A percentile compares a stretch with the other conserved stretches of the same genome.
Conservation (phyloP, 1,140 invertebrate species). For the Drosophila pseudoananassae region DNA sequence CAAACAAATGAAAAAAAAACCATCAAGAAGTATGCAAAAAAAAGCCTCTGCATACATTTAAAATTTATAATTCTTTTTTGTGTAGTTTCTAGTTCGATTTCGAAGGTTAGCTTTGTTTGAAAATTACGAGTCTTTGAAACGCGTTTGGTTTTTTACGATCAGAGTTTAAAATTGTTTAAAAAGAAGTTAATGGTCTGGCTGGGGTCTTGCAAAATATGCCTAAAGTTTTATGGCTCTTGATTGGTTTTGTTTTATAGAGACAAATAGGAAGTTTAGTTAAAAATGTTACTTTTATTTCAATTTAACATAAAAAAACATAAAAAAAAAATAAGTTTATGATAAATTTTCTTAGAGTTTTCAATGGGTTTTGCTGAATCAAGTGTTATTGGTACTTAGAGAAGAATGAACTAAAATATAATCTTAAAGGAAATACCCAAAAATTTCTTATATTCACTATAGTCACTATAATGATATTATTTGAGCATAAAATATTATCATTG, state of each 20-base stretch:
- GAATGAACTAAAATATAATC: no score
- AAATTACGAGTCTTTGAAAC: constrained; percentile 39
- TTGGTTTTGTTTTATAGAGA: background rate
- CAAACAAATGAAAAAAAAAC: constrained; percentile 8
- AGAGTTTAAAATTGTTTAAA: constrained; percentile 9
- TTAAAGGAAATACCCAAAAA: no score
- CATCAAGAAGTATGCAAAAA: constrained; percentile 43
- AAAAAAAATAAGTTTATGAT: no score
- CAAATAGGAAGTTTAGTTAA: no score
- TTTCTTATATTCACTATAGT: no score
- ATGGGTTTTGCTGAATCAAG: no score
- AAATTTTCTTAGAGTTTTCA: no score
- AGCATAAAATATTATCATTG: no score
- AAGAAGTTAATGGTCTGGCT: background rate
- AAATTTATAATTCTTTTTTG: constrained; percentile 11
- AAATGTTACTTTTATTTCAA: no score
- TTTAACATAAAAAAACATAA: no score
- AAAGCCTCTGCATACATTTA: constrained; percentile 41
- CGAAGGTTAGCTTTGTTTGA: constrained; percentile 47
- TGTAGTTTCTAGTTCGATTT: constrained; percentile 33
- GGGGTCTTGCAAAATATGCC: background rate
- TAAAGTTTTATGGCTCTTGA: constrained; percentile 24
- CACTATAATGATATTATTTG: no score
- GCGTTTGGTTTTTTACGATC: constrained; percentile 30
- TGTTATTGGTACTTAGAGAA: no score